Conservation (phyloP, 2,888 invertebrate species). For the Malthinus flaveolus region DNA sequence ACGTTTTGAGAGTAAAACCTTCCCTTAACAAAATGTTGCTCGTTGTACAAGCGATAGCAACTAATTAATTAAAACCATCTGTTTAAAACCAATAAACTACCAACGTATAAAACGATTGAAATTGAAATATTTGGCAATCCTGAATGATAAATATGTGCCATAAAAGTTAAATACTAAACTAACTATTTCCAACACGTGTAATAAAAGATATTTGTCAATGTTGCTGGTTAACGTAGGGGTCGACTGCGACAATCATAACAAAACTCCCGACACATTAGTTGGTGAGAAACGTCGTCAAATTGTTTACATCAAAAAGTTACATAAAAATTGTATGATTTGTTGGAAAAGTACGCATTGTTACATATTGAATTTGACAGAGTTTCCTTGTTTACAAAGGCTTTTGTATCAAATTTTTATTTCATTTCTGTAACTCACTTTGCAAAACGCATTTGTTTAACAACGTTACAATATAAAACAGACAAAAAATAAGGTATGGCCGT, state of each 20-base stretch:
- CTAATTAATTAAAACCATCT: no score
- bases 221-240: slow-evolving; percentile 16
- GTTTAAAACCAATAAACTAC: no score
- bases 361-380: slow-evolving; percentile 16
- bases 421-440: neutral
- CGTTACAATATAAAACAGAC: no score
- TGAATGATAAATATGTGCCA: slow-evolving; percentile 1
- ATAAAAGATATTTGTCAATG: slow-evolving; percentile 15
- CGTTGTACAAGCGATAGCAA: no score
- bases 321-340: slow-evolving; percentile 11
- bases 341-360: slow-evolving; percentile 15
- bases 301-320: slow-evolving; percentile 16
- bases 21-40: no score
- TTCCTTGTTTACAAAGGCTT: slow-evolving; percentile 14
- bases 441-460: no score
- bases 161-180: slow-evolving; percentile 13
- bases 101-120: neutral
- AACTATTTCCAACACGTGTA: slow-evolving; percentile 18
- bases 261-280: slow-evolving; percentile 13
- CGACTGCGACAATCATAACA: slow-evolving; percentile 16
- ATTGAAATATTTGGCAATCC: slow-evolving; percentile 1
- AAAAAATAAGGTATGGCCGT: no score
- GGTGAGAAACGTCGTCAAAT: slow-evolving; percentile 17
- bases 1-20: no score
- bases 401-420: slow-evolving; percentile 10